Conservation (phyloP, 2,113 vertebrate species). For the Buteo buteo region DNA sequence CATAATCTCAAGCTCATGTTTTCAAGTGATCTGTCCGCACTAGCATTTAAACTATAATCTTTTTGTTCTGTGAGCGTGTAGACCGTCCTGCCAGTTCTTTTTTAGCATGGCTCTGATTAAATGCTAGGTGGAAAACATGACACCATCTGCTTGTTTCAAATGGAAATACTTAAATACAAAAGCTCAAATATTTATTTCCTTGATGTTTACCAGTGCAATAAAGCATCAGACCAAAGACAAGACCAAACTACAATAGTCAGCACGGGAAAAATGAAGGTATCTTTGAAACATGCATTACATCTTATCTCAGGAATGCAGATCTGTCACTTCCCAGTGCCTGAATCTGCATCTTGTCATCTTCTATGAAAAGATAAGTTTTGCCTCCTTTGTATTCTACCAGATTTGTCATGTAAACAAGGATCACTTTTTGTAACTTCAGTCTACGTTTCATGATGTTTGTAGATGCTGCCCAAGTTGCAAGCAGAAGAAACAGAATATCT, state of each 20-base stretch:
- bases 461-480: neutral
- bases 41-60: neutral
- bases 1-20: neutral
- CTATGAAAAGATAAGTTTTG: slow-evolving; percentile 22
- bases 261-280: slow-evolving; percentile 39
- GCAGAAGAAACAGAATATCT: neutral
- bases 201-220: slow-evolving; percentile 57
- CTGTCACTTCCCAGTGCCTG: slow-evolving; percentile 48
- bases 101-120: neutral
- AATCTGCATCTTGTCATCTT: slow-evolving; percentile 37
- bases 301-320: slow-evolving; percentile 54
- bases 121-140: neutral
- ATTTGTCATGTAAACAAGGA: slow-evolving; percentile 9
- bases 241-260: slow-evolving; percentile 47
- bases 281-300: slow-evolving; percentile 51
- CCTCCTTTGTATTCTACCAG: slow-evolving; percentile 24
- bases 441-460: neutral
- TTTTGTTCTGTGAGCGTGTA: neutral
- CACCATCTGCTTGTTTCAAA: slow-evolving; percentile 31
- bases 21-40: neutral
- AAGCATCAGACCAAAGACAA: slow-evolving; percentile 58
- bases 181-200: slow-evolving; percentile 53
- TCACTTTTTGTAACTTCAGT: neutral
- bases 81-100: neutral
- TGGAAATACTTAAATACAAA: slow-evolving; percentile 20